Conservation (phyloP, 2,888 invertebrate genomes). For the Teleogryllus oceanicus region DNA sequence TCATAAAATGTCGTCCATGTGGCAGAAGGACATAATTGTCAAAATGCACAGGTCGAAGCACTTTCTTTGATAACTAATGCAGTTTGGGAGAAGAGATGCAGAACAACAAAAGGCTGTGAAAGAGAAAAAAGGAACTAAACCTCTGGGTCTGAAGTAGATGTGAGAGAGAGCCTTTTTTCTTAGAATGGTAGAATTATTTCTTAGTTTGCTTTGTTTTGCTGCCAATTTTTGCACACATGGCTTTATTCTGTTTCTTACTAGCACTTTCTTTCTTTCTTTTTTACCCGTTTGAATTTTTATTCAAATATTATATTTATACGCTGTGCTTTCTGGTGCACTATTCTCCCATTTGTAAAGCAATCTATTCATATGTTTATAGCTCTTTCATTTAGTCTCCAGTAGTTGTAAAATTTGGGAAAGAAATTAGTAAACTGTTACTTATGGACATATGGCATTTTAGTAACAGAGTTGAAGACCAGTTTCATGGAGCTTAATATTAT, state of each 20-base stretch:
- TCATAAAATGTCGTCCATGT: too few species aligned
- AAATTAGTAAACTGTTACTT: neutral
- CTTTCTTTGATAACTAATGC: too few species aligned
- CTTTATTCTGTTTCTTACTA: neutral
- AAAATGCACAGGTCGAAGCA: too few species aligned
- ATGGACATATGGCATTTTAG: too few species aligned
- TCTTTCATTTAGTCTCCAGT: too few species aligned
- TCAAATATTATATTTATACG: neutral
- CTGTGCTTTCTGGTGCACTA: neutral
- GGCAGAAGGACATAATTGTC: too few species aligned
- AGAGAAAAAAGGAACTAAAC: neutral
- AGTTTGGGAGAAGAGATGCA: neutral
- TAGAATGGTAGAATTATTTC: neutral
- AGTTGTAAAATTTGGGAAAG: too few species aligned
- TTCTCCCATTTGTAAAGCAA: neutral
- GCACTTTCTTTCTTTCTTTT: neutral
- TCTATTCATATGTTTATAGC: neutral
- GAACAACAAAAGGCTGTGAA: neutral
- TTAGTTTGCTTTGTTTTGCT: neutral
- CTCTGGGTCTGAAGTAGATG: neutral
- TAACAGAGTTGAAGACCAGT: neutral
- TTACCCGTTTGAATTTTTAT: neutral
- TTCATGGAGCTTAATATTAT: slow-evolving; percentile 6
- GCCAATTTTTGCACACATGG: neutral
- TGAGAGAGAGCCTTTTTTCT: slow-evolving; percentile 11